A percentile compares a stretch with the other conserved stretches of the same genome.
These are phyloP conservation scores for Sebastes diaconus DNA, from an alignment of 2,797 vertebrate species.

Conservation along the genomic window DNA sequence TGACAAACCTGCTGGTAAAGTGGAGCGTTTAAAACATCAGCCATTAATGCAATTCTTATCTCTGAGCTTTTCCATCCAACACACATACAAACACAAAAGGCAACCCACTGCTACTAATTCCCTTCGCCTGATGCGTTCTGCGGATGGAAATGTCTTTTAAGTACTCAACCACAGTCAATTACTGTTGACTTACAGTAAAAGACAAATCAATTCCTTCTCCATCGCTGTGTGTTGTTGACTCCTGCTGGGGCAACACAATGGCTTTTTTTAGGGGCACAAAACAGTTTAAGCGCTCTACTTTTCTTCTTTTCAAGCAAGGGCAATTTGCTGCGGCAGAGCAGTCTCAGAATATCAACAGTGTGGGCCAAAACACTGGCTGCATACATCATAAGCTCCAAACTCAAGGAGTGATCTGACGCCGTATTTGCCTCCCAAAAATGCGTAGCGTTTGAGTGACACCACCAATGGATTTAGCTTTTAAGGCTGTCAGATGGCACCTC, in stretches of 20 bases:
- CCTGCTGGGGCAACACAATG: constrained; percentile 61
- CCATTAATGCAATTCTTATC: constrained; percentile 5
- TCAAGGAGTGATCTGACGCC: constrained; percentile 34
- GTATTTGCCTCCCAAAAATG: constrained; percentile 20
- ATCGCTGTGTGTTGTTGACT: constrained; percentile 48
- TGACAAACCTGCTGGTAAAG: constrained; percentile 27
- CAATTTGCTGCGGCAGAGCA: constrained; percentile 57
- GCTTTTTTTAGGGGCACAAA: constrained; percentile 33
- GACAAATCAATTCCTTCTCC: constrained; percentile 64
- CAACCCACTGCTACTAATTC: constrained; percentile 59
- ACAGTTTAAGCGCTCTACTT: constrained; percentile 66
- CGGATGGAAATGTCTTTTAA: constrained; percentile 56
- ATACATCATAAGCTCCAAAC: constrained; percentile 59
- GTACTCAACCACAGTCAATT: constrained; percentile 69
- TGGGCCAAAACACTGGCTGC: constrained; percentile 58
- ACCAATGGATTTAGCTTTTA: constrained; percentile 52
- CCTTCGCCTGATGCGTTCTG: constrained; percentile 22
- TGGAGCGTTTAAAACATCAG: constrained; percentile 16
- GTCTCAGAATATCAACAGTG: constrained; percentile 63
- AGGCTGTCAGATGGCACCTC: constrained; percentile 56
- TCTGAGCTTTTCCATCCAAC: constrained; percentile 19
- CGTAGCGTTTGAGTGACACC: constrained; percentile 45
- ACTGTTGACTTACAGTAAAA: constrained; percentile 71
- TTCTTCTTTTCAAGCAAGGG: constrained; percentile 57
- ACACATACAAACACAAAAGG: constrained; percentile 20